Evolutionary conservation across 2,797 vertebrate species (phyloP).

Genomic region (Acropternis orthonyx): DNA sequence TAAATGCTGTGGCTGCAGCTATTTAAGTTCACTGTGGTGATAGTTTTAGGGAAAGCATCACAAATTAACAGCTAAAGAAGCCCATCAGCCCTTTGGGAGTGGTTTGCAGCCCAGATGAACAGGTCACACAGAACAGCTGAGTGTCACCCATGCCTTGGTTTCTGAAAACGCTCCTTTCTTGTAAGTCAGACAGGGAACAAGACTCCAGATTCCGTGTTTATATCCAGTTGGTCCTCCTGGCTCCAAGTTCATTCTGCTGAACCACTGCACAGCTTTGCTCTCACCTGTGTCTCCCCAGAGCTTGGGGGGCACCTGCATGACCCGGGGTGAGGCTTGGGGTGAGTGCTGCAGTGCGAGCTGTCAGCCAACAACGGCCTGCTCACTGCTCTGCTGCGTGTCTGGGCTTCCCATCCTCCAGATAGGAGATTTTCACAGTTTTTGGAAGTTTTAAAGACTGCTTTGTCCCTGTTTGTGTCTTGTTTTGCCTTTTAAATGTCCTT

Average conservation of each 20-base stretch:
- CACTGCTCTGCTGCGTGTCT: rapidly evolving
- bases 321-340: rapidly evolving
- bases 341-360: rapidly evolving
- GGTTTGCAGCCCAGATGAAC: not conserved
- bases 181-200: rapidly evolving
- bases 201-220: rapidly evolving
- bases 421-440: not conserved
- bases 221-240: not conserved
- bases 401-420: rapidly evolving
- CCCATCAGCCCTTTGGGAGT: not conserved
- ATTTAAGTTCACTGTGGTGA: slow-evolving; percentile 53
- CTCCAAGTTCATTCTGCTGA: not conserved
- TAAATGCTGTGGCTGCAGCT: slow-evolving; percentile 72
- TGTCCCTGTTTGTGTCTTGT: not conserved
- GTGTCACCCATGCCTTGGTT: not conserved
- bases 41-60: slow-evolving; percentile 60
- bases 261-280: not conserved
- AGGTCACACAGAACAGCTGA: not conserved
- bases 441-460: not conserved
- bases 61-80: slow-evolving; percentile 74
- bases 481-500: not conserved
- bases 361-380: rapidly evolving
- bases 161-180: not conserved
- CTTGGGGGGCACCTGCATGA: rapidly evolving
- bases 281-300: rapidly evolving